Evolutionary conservation across 1,140 invertebrate genomes (phyloP), one percentile per base, ranked within the genome.

Genomic region (Trichonephila clavata): DNA sequence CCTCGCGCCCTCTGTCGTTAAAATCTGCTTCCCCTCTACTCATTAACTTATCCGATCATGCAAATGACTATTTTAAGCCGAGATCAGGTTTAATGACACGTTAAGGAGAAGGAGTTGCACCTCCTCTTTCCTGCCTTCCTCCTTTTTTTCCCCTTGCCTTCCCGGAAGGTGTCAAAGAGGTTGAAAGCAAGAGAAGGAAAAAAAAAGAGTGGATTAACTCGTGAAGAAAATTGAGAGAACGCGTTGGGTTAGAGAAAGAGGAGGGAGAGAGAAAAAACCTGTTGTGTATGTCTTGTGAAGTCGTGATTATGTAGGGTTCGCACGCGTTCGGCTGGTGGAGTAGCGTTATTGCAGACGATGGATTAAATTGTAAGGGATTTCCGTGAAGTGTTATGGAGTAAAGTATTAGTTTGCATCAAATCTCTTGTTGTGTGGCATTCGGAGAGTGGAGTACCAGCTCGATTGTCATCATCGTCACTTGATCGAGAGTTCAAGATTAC

Each of bases 21-120:
- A 65, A 65, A 65, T 65, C 63, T 65, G 63, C 63, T 21, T n/a
- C 63, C 32, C 63, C 63, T 65, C 24, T 92, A 68, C 90, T 92
- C 90, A 92, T 92, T 92, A 92, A 92, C 90, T 92, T 84, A 92
- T 84, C 60, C 90, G 80, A 68, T 92, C 77, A 92, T 92, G 90
- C 90, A 92, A 86, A 92, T 86, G 90, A 86, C 57, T 68, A 92
- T 92, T 92, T 92, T 92, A 92, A 92, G 90, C 60, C 63, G 60
- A 84, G 80, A 92, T 92, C 90, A 57, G 27, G 90, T 68, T 92
- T 92, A 92, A 92, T 92, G 90, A 81, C 90, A 65, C 90, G 90
- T 92, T 92, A 91, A 81, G 24, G 43, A 65, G 68, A 65, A 65
- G 68, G 65, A 24, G 87, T 77, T 39, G 86, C 60, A 43, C 16